A percentile compares a stretch with the other conserved stretches of the same genome.
phyloP scores from a whole-genome alignment of 2,113 vertebrate genomes.

The Toxostoma redivivum region DNA sequence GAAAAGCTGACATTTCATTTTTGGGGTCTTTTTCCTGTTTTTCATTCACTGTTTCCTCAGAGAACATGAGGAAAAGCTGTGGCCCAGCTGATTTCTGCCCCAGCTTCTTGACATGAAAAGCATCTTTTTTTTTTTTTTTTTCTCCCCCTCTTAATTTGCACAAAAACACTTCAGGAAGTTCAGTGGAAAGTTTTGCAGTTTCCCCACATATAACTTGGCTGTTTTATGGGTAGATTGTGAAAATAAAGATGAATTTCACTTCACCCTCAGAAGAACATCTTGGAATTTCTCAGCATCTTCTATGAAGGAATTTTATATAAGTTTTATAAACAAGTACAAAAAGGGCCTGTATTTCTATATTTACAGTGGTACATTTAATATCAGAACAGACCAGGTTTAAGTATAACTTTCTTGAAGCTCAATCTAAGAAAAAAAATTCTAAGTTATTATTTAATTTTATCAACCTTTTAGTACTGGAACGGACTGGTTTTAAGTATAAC shows the following conservation, averaged over 20 bases:
- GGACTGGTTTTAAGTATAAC: neutral
- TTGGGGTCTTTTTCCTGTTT: slow-evolving; percentile 46
- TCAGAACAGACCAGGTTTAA: neutral
- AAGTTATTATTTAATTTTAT: neutral
- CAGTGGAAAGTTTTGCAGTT: neutral
- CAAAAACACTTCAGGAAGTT: neutral
- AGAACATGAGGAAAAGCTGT: neutral
- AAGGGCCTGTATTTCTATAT: neutral
- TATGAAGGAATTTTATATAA: rapidly evolving
- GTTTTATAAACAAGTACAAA: neutral
- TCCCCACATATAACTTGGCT: rapidly evolving
- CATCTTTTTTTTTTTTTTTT: neutral
- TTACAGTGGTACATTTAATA: neutral
- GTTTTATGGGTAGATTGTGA: neutral
- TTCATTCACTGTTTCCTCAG: neutral
- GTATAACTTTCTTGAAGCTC: neutral
- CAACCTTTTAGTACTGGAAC: neutral
- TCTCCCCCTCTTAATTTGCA: neutral
- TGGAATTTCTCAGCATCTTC: neutral
- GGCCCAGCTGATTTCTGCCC: neutral
- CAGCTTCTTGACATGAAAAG: neutral
- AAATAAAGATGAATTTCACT: neutral
- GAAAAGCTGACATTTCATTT: slow-evolving; percentile 24
- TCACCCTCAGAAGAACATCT: rapidly evolving
- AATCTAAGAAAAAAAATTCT: neutral